phyloP scores from a whole-genome alignment of 2,113 vertebrate species.

The Antennarius striatus region DNA sequence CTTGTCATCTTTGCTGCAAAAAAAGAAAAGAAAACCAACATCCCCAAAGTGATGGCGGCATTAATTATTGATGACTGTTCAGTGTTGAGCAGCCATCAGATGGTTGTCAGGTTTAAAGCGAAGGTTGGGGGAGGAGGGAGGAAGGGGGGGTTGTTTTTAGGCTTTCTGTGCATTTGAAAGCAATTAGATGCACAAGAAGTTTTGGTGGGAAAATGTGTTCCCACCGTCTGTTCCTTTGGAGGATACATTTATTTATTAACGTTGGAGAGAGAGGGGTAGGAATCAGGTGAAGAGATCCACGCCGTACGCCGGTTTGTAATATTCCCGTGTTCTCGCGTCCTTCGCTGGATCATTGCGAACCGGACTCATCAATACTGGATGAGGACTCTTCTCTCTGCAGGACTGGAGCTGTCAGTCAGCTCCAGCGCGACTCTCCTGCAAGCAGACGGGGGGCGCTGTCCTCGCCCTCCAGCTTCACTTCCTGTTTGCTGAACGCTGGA shows the following conservation, averaged over 20 bases:
- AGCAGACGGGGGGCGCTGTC: constrained; percentile 13
- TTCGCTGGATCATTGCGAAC: constrained; percentile 12
- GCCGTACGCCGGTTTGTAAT: constrained; percentile 38
- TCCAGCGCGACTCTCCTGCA: constrained; percentile 5
- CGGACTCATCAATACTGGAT: constrained; percentile 69
- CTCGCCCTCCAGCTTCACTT: too few species aligned
- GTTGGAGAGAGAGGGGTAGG: neutral
- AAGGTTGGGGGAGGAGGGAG: too few species aligned
- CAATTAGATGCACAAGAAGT: constrained; percentile 45
- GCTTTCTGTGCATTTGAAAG: constrained; percentile 50
- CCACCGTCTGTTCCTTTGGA: constrained; percentile 21
- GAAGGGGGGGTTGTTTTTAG: too few species aligned
- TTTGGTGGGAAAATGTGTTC: constrained; percentile 19
- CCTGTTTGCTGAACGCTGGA: too few species aligned
- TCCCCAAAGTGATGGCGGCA: constrained; percentile 40
- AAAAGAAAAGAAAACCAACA: constrained; percentile 31
- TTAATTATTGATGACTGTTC: constrained; percentile 64
- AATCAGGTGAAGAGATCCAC: constrained; percentile 1
- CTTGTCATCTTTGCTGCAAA: constrained; percentile 17
- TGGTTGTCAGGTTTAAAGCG: constrained; percentile 51
- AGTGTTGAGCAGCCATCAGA: constrained; percentile 43
- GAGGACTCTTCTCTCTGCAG: constrained; percentile 44
- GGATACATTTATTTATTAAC: constrained; percentile 33
- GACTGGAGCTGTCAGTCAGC: constrained; percentile 51
- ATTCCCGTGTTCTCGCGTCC: constrained; percentile 33